phyloP scores from a whole-genome alignment of 2,888 invertebrate genomes.

The Lepidochitona cinerea region DNA sequence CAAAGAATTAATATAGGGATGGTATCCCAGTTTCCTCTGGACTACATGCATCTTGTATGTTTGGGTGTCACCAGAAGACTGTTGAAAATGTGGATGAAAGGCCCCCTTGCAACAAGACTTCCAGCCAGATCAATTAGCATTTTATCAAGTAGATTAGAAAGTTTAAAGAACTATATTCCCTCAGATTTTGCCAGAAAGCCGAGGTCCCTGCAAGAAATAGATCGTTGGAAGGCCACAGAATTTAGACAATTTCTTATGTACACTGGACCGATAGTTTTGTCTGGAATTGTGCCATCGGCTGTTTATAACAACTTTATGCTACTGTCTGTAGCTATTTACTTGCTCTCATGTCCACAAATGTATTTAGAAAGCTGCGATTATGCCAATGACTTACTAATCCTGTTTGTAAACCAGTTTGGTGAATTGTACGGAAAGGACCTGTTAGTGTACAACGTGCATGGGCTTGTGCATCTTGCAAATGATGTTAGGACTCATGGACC shows the following conservation, averaged over 20 bases:
- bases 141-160: not conserved
- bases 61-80: slow-evolving; percentile 54
- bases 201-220: slow-evolving; percentile 36
- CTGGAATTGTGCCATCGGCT: slow-evolving; percentile 23
- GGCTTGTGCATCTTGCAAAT: slow-evolving; percentile 58
- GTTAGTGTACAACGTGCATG: slow-evolving; percentile 66
- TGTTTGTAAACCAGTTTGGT: slow-evolving; percentile 42
- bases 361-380: slow-evolving; percentile 26
- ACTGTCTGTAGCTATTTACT: slow-evolving; percentile 36
- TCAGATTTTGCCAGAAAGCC: slow-evolving; percentile 49
- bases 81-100: slow-evolving; percentile 42
- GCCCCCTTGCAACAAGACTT: slow-evolving; percentile 20
- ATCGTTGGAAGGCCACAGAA: slow-evolving; percentile 55
- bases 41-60: slow-evolving; percentile 59
- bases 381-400: slow-evolving; percentile 30
- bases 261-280: slow-evolving; percentile 39
- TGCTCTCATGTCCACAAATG: slow-evolving; percentile 15
- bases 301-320: slow-evolving; percentile 45
- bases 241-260: slow-evolving; percentile 46
- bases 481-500: slow-evolving; percentile 56
- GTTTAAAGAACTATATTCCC: slow-evolving; percentile 11
- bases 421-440: slow-evolving; percentile 56
- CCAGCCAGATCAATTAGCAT: not conserved
- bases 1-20: slow-evolving; percentile 33
- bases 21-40: slow-evolving; percentile 46